Evolutionary conservation across 2,113 vertebrate species (phyloP), one percentile per base, ranked within the genome.

Genomic region (Catharus bicknelli): DNA sequence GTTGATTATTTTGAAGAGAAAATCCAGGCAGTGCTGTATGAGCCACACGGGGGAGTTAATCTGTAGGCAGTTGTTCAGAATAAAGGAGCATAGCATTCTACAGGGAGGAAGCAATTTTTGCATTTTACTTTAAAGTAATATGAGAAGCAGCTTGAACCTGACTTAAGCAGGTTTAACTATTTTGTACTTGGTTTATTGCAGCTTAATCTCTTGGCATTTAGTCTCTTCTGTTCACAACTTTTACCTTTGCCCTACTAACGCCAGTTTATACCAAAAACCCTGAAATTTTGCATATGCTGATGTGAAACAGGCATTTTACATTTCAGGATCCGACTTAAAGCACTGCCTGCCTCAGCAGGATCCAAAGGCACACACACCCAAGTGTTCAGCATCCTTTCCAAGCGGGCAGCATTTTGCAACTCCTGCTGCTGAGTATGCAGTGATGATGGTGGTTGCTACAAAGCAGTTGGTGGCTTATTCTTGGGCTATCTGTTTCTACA

Each of bases 391-490:
- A 86, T 83, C 90, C 88, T 36, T 88, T 94, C 90, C 26, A 18
- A 74, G 88, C 40, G 20, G 87, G 53, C 93, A 79, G 75, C 73
- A 42, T 91, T 93, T 95, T 51, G 21, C 58, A 93, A 77, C 90
- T 83, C 74, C 62, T 95, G 83, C 92, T 97, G 93, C 96, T 95
- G 93, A 94, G 96, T 96, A 73, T 62, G 88, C 95, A 96, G 92
- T 78, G 87, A 91, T 88, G 59, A 90, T 69, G 79, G 86, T 92
- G 96, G 97, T 97, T 98, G 96, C 97, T 97, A 92, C 96, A 78
- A 98, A 98, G 97, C 96, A 94, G 97, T 97, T 84, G 97, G 97
- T 97, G 97, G 97, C 97, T 98, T 98, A 98, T 98, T 98, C 98
- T 98, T 98, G 98, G 98, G 97, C 97, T 97, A 36, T 92, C 92